phyloP scores from a whole-genome alignment of 2,797 vertebrate genomes.

The Siniperca undulata region DNA sequence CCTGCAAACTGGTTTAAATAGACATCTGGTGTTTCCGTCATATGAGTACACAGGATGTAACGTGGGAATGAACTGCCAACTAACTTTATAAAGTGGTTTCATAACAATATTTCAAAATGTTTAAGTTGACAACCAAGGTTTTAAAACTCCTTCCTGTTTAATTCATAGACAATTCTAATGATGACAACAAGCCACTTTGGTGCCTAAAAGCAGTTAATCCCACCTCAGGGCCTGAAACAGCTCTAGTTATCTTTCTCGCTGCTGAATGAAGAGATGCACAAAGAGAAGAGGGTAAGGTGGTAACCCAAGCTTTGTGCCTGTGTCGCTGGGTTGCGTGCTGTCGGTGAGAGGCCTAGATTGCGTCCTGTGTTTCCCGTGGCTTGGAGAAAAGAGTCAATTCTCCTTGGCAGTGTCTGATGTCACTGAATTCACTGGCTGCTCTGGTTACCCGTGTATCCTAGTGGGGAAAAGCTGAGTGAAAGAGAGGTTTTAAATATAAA shows the following conservation, averaged over 20 bases:
- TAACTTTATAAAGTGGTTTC: slow-evolving; percentile 20
- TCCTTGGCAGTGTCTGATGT: slow-evolving; percentile 75
- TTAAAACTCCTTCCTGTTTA: slow-evolving; percentile 48
- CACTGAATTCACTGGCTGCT: slow-evolving; percentile 65
- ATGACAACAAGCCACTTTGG: slow-evolving; percentile 57
- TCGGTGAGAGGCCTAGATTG: slow-evolving; percentile 77
- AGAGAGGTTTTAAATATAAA: background rate
- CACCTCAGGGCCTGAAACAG: slow-evolving; percentile 74
- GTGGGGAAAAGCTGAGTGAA: slow-evolving; percentile 23
- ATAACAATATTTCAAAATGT: slow-evolving; percentile 22
- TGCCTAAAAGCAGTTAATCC: slow-evolving; percentile 70
- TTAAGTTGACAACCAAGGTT: slow-evolving; percentile 19
- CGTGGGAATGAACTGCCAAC: slow-evolving; percentile 14
- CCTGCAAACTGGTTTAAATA: slow-evolving; percentile 8
- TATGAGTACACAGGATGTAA: background rate
- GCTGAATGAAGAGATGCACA: slow-evolving; percentile 77
- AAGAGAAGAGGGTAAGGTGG: slow-evolving; percentile 74
- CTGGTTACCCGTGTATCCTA: slow-evolving; percentile 68
- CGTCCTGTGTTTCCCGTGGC: slow-evolving; percentile 72
- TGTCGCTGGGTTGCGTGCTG: slow-evolving; percentile 77
- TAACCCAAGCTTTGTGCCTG: slow-evolving; percentile 78
- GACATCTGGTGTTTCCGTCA: slow-evolving; percentile 20
- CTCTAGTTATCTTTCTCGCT: slow-evolving; percentile 64
- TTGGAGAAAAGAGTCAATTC: slow-evolving; percentile 69
- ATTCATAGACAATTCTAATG: slow-evolving; percentile 33